A percentile compares a stretch with the other conserved stretches of the same genome.
phyloP scores from a whole-genome alignment of 2,113 vertebrate genomes.

The Apistogramma diplotaenia region DNA sequence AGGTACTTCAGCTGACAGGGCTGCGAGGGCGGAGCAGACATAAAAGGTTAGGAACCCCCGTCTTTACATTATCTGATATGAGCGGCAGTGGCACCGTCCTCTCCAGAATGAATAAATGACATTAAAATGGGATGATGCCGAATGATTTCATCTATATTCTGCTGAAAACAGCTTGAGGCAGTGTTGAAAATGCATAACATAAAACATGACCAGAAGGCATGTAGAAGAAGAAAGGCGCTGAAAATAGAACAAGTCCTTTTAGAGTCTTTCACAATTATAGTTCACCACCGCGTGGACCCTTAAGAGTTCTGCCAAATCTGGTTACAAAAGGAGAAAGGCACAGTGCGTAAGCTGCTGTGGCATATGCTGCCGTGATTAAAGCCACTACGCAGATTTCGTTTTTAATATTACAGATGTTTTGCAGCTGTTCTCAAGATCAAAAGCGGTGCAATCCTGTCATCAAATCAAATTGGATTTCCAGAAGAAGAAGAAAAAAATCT shows the following conservation, averaged over 20 bases:
- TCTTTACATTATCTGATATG: not conserved
- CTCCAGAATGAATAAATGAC: not conserved
- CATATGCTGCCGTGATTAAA: not conserved
- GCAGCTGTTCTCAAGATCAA: constrained; percentile 16
- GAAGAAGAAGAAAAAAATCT: not conserved
- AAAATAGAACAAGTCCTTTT: constrained; percentile 60
- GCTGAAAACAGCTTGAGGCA: constrained; percentile 36
- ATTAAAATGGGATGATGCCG: constrained; percentile 3
- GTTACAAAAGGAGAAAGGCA: constrained; percentile 2
- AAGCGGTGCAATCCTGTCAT: constrained; percentile 24
- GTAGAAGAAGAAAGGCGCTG: constrained; percentile 35
- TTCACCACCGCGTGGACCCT: constrained; percentile 18
- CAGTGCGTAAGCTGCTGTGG: not conserved
- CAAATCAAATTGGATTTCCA: constrained; percentile 2
- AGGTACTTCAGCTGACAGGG: not conserved
- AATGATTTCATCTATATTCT: constrained; percentile 25
- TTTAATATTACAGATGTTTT: not conserved
- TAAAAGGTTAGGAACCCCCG: not conserved
- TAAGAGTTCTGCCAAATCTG: constrained; percentile 23
- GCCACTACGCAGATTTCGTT: not conserved
- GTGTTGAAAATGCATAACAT: constrained; percentile 34
- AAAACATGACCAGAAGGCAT: constrained; percentile 51
- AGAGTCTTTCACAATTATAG: constrained; percentile 46
- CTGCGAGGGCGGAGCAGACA: not conserved
- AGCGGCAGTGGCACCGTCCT: not conserved